Percentiles rank a stretch among this genome's conserved stretches.
phyloP scores from a whole-genome alignment of 2,888 invertebrate species.

The Drosophila anceps region DNA sequence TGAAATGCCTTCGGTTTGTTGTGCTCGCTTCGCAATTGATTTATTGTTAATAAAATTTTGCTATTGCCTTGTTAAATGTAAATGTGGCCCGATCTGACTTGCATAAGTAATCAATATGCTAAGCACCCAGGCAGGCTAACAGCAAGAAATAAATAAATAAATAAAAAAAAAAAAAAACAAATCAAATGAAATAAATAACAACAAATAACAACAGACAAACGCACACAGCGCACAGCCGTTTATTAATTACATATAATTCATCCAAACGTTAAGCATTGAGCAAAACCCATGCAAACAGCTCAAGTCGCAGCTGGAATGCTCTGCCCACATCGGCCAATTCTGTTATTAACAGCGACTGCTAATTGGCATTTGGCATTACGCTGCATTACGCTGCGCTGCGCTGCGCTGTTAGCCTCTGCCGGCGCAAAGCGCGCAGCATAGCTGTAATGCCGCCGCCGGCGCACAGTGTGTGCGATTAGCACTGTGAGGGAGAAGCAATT shows the following conservation, averaged over 20 bases:
- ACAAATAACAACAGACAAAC: conserved; percentile 27
- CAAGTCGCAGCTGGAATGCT: conserved; percentile 33
- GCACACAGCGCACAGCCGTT: conserved; percentile 43
- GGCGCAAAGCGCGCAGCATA: conserved; percentile 12
- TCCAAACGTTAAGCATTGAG: conserved; percentile 36
- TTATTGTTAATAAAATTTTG: conserved; percentile 75
- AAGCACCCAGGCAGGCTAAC: conserved; percentile 37
- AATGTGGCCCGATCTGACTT: conserved; percentile 60
- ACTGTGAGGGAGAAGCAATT: conserved; percentile 22
- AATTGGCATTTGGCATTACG: too few relatives aligned
- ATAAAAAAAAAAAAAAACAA: conserved; percentile 1
- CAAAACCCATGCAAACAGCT: not conserved
- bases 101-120: conserved; percentile 69
- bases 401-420: not conserved
- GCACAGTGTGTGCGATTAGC: conserved; percentile 17
- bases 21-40: conserved; percentile 70
- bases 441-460: conserved; percentile 29
- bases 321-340: conserved; percentile 7
- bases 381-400: too few relatives aligned
- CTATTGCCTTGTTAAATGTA: conserved; percentile 67
- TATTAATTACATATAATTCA: conserved; percentile 61
- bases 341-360: conserved; percentile 2
- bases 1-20: conserved; percentile 64
- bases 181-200: conserved; percentile 24
- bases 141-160: conserved; percentile 23